Evolutionary conservation across 2,797 vertebrate species (phyloP).

Genomic region (Danio albolineatus): DNA sequence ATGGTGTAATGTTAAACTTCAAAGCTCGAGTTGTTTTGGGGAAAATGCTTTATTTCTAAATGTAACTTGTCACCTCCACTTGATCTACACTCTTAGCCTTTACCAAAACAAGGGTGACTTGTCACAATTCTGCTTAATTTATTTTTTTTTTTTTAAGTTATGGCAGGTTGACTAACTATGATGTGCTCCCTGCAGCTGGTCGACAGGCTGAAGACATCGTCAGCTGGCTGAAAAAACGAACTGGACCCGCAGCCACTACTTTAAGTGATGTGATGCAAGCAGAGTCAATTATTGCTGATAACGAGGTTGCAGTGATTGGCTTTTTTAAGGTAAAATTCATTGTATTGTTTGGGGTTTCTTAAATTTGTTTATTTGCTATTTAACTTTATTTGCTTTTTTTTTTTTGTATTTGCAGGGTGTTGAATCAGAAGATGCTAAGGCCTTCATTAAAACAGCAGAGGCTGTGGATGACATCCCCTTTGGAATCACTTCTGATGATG

Average conservation of each 20-base stretch:
- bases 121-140: neutral
- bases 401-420: constrained; percentile 76
- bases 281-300: constrained; percentile 86
- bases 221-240: constrained; percentile 96
- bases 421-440: constrained; percentile 83
- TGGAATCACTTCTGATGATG: constrained; percentile 82
- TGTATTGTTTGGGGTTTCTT: neutral
- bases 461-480: constrained; percentile 92
- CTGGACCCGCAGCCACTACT: constrained; percentile 85
- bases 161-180: neutral
- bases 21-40: no score
- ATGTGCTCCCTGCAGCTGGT: constrained; percentile 80
- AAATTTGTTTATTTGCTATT: neutral
- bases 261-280: constrained; percentile 78
- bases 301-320: constrained; percentile 90
- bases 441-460: constrained; percentile 88
- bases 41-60: no score
- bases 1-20: neutral
- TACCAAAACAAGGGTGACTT: no score
- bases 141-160: neutral
- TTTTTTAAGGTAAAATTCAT: constrained; percentile 91
- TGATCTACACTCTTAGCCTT: no score
- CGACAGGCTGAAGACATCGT: constrained; percentile 94
- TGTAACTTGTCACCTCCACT: no score
- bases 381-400: no score